Conservation (phyloP, 2,113 vertebrate genomes). For the Chlorodrepanis virens region DNA sequence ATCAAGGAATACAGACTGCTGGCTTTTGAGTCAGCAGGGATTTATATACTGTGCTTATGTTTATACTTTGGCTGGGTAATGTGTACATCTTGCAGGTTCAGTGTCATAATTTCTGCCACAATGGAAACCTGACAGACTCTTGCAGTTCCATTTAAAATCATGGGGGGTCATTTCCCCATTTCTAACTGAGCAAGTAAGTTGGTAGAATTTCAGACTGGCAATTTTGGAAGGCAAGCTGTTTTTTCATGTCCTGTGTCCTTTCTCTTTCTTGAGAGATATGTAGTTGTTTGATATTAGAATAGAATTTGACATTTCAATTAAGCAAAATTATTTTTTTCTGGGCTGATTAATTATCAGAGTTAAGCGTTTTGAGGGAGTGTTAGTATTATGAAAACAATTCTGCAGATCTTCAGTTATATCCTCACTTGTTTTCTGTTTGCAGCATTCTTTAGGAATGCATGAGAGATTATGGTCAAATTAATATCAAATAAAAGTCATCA, state of each 20-base stretch:
- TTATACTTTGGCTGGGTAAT: background rate
- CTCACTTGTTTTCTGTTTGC: background rate
- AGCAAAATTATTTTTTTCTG: background rate
- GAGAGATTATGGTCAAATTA: background rate
- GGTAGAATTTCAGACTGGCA: background rate
- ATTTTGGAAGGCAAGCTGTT: background rate
- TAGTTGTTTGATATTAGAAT: background rate
- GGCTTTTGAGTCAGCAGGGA: background rate
- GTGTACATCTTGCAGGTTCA: background rate
- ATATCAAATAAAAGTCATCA: background rate
- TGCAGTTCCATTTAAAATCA: background rate
- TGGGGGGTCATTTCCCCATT: background rate
- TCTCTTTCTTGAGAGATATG: background rate
- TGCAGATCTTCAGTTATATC: background rate
- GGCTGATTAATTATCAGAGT: background rate
- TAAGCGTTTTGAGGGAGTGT: background rate
- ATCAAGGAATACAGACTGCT: background rate
- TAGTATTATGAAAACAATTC: background rate
- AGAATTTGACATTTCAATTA: background rate
- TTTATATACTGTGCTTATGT: background rate
- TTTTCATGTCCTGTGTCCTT: background rate
- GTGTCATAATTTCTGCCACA: background rate
- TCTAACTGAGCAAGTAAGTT: background rate
- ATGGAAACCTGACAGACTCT: background rate
- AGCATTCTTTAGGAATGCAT: background rate